Conservation (phyloP, 2,113 vertebrate genomes). For the Oryzias woworae region DNA sequence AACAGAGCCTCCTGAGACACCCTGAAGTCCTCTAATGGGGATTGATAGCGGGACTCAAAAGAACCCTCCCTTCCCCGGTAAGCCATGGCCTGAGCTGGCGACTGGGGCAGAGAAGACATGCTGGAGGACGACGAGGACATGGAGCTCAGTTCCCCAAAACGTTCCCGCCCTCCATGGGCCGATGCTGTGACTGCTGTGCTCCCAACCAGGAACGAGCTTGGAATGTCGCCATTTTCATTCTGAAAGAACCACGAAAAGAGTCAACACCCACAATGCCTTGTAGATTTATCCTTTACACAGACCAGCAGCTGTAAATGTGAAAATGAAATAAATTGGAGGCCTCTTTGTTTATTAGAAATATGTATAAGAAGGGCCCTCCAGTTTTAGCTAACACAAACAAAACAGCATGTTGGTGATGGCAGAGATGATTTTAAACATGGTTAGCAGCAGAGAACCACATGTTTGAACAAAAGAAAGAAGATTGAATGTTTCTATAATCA, state of each 20-base stretch:
- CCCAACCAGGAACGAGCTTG: constrained; percentile 77
- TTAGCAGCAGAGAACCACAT: too few relatives aligned
- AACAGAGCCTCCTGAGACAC: constrained; percentile 88
- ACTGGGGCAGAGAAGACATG: constrained; percentile 71
- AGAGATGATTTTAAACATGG: too few relatives aligned
- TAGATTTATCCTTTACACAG: too few relatives aligned
- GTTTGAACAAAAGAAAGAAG: too few relatives aligned
- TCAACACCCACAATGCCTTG: too few relatives aligned
- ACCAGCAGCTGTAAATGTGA: too few relatives aligned
- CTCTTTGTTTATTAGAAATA: too few relatives aligned
- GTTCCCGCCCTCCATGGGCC: constrained; percentile 79
- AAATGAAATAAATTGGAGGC: too few relatives aligned
- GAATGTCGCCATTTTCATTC: constrained; percentile 88
- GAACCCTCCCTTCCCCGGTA: constrained; percentile 86
- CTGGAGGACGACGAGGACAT: constrained; percentile 65
- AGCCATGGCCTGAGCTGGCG: constrained; percentile 75
- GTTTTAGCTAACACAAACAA: too few relatives aligned
- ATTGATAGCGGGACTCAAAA: constrained; percentile 90
- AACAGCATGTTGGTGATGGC: too few relatives aligned
- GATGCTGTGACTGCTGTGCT: constrained; percentile 44
- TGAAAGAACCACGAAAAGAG: constrained; percentile 34
- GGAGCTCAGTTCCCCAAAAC: constrained; percentile 76
- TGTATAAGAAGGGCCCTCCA: too few relatives aligned
- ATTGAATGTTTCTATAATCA: too few relatives aligned
- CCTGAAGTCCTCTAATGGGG: constrained; percentile 90